Conservation (phyloP, 2,888 invertebrate species). For the Eristalinus aeneus region DNA sequence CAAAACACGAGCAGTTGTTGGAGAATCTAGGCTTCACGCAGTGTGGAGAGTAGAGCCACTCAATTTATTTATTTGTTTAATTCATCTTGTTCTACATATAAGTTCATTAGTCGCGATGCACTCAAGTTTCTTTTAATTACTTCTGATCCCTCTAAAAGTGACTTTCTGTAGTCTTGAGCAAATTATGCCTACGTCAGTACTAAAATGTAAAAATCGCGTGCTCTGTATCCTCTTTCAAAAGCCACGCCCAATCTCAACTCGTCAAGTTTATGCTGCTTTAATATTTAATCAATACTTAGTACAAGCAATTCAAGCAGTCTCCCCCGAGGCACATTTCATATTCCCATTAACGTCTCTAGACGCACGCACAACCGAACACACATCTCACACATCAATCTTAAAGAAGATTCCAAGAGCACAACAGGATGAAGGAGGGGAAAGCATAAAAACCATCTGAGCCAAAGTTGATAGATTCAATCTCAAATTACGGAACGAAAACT, state of each 20-base stretch:
- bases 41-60: too few species aligned
- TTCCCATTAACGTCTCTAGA: neutral
- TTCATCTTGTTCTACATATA: too few species aligned
- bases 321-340: neutral
- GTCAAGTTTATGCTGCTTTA: neutral
- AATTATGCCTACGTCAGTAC: neutral
- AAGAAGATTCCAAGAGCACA: neutral
- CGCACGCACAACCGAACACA: neutral
- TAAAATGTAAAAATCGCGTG: neutral
- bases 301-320: neutral
- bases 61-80: too few species aligned
- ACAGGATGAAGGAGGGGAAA: neutral
- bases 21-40: too few species aligned
- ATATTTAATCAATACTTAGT: neutral
- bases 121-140: too few species aligned
- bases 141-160: too few species aligned
- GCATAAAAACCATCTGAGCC: slow-evolving; percentile 36
- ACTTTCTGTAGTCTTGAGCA: neutral
- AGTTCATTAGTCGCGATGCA: too few species aligned
- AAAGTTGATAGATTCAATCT: slow-evolving; percentile 51
- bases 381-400: neutral
- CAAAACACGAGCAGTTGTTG: too few species aligned
- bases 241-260: neutral
- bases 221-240: too few species aligned
- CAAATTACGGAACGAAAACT: slow-evolving; percentile 35